phyloP scores from a whole-genome alignment of 1,140 invertebrate species.

The Zaprionus capensis region DNA sequence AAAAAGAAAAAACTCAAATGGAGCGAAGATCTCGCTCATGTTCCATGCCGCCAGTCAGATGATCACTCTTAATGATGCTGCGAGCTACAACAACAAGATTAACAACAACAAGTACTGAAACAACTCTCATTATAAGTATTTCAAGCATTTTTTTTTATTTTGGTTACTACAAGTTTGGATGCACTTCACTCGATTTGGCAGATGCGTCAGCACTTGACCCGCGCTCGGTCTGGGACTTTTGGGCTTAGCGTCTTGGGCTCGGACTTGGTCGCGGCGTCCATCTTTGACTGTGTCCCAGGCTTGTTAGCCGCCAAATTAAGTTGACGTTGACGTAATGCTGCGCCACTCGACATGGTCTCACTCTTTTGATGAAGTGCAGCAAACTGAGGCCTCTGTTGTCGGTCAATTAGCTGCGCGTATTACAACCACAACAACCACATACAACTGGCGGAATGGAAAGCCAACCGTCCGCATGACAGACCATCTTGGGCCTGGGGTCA shows the following conservation, averaged over 20 bases:
- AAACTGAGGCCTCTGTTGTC: constrained; percentile 49
- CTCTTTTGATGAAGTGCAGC: constrained; percentile 70
- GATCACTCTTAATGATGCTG: constrained; percentile 76
- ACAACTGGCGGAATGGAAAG: constrained; percentile 62
- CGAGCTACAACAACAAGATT: constrained; percentile 43
- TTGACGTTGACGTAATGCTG: constrained; percentile 79
- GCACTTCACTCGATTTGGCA: constrained; percentile 79
- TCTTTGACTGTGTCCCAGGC: constrained; percentile 65
- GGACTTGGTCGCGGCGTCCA: constrained; percentile 37
- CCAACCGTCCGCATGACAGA: constrained; percentile 57
- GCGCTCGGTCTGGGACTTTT: constrained; percentile 31
- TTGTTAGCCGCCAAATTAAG: constrained; percentile 77
- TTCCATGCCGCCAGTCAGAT: constrained; percentile 58
- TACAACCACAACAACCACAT: constrained; percentile 39
- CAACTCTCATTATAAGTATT: constrained; percentile 71
- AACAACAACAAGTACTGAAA: constrained; percentile 32
- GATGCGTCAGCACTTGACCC: constrained; percentile 81
- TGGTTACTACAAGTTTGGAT: constrained; percentile 67
- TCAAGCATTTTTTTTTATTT: constrained; percentile 65
- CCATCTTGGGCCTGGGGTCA: constrained; percentile 32
- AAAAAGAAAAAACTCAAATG: constrained; percentile 51
- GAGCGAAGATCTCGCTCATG: constrained; percentile 57
- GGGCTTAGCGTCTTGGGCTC: constrained; percentile 12
- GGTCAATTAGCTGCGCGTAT: constrained; percentile 78
- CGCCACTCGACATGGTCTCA: constrained; percentile 73